Evolutionary conservation across 2,113 vertebrate species (phyloP).

Genomic region (Protobothrops mucrosquamatus): DNA sequence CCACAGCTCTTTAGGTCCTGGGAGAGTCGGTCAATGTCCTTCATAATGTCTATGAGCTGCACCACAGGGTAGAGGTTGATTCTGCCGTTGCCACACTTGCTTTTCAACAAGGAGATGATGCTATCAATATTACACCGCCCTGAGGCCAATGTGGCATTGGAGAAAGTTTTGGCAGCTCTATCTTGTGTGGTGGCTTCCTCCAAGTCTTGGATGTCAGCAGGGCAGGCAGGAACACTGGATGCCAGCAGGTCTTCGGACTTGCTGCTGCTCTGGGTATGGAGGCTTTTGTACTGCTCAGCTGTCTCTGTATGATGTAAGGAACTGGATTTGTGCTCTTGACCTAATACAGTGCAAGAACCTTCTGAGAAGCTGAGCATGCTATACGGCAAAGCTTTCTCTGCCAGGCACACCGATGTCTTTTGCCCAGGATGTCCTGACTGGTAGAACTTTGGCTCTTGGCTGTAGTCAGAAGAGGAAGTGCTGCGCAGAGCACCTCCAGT

Average conservation of each 20-base stretch:
- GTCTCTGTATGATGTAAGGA: constrained; percentile 74
- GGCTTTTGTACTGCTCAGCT: constrained; percentile 65
- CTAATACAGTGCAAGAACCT: constrained; percentile 64
- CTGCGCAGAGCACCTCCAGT: constrained; percentile 67
- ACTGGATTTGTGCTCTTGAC: constrained; percentile 57
- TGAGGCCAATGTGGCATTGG: constrained; percentile 62
- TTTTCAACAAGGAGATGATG: constrained; percentile 67
- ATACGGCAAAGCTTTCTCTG: constrained; percentile 71
- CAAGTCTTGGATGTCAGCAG: constrained; percentile 54
- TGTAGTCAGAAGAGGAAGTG: constrained; percentile 77
- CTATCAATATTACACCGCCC: constrained; percentile 67
- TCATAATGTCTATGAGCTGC: constrained; percentile 79
- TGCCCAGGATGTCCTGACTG: constrained; percentile 66
- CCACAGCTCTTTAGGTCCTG: constrained; percentile 86
- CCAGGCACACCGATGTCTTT: constrained; percentile 65
- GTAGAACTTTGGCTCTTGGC: constrained; percentile 77
- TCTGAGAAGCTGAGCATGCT: constrained; percentile 71
- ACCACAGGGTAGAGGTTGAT: constrained; percentile 80
- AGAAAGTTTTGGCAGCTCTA: constrained; percentile 67
- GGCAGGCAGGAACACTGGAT: constrained; percentile 43
- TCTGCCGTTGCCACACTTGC: constrained; percentile 75
- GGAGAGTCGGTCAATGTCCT: constrained; percentile 90
- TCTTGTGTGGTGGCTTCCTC: constrained; percentile 52
- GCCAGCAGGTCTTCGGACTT: constrained; percentile 64
- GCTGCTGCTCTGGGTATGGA: constrained; percentile 57